Base-by-base conservation (phyloP, 2,113 vertebrate genomes). In the Hippocampus barbouri region DNA sequence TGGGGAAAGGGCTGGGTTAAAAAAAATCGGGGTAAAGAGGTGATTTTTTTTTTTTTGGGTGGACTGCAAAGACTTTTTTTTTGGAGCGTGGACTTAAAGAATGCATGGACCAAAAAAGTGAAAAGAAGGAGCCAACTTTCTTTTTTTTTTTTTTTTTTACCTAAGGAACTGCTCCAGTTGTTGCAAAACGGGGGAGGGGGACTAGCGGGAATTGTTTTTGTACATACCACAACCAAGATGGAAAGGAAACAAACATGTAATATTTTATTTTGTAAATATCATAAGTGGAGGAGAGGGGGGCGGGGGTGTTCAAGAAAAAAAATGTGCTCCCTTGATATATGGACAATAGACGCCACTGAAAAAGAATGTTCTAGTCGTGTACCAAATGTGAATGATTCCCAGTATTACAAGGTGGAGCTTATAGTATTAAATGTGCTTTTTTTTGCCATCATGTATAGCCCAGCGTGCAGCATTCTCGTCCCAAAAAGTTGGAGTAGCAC, bases 361-460 rank as follows among this genome's bases (percentile, higher is more conserved):
- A 94, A 94, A 97, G 95, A 96, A 97, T 98, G 97, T 97, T 95
- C 93, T 97, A 98, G 97, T 97, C 94, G 97, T 98, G 96, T 97
- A 97, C 95, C 96, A 98, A 98, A 99, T 98, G 97, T 99, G 97
- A 98, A 98, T 96, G 96, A 95, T 94, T 96, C 27, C 27, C 95
- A 95, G 97, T 99, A 98, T 96, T 95, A 93, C 96, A 95, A 96
- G 95, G 95, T 98, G 95, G 92, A 95, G 92, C 94, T 97, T 96
- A 95, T 97, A 97, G 94, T 98, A 97, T 98, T 95, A 49, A 96
- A 96, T 98, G 97, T 99, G 95, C 94, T 56, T 56, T n/a, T 56
- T 61, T 61, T 34, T 34, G 2, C 59, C 59, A 61, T 61, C 59
- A 34, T 61, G 59, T 61, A 96, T 98, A 98, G 86, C 83, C 87